A percentile compares a stretch with the other conserved stretches of the same genome.
These are phyloP conservation scores for Scaptomyza parva DNA, from an alignment of 2,888 invertebrate genomes.

Conservation along the genomic window DNA sequence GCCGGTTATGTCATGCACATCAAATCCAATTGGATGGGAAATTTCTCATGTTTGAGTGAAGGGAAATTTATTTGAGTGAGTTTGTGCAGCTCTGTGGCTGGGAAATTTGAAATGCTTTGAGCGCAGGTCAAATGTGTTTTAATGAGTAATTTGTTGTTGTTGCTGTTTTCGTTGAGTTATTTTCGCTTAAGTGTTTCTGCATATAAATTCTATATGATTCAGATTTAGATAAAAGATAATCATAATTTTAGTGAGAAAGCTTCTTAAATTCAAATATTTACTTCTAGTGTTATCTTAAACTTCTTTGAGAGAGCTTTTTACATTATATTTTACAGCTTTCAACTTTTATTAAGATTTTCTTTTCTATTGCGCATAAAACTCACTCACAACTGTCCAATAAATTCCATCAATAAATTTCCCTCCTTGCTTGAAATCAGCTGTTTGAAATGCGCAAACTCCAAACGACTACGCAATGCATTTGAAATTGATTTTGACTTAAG, in stretches of 20 bases:
- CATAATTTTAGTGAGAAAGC: too few relatives aligned
- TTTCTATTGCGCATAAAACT: constrained; percentile 30
- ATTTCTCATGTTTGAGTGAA: constrained; percentile 58
- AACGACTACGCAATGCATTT: constrained; percentile 79
- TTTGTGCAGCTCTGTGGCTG: constrained; percentile 5
- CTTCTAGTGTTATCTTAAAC: too few relatives aligned
- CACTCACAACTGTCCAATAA: constrained; percentile 8
- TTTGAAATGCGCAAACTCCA: constrained; percentile 73
- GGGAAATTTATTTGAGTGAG: constrained; percentile 5
- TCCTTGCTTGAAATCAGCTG: constrained; percentile 55
- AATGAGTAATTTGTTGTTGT: constrained; percentile 4
- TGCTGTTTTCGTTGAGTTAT: not conserved
- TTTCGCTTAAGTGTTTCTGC: not conserved
- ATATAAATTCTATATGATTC: too few relatives aligned
- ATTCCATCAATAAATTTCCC: constrained; percentile 10
- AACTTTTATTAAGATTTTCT: not conserved
- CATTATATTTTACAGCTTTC: not conserved
- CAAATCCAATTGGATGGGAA: constrained; percentile 53
- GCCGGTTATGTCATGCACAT: constrained; percentile 70
- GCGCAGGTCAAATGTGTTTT: constrained; percentile 11
- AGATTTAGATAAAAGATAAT: too few relatives aligned
- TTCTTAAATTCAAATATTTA: too few relatives aligned
- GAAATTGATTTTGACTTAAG: constrained; percentile 65
- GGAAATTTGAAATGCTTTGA: constrained; percentile 30
- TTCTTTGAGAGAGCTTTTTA: too few relatives aligned